Conservation (phyloP, 2,797 vertebrate species). For the Acanthornis magna region DNA sequence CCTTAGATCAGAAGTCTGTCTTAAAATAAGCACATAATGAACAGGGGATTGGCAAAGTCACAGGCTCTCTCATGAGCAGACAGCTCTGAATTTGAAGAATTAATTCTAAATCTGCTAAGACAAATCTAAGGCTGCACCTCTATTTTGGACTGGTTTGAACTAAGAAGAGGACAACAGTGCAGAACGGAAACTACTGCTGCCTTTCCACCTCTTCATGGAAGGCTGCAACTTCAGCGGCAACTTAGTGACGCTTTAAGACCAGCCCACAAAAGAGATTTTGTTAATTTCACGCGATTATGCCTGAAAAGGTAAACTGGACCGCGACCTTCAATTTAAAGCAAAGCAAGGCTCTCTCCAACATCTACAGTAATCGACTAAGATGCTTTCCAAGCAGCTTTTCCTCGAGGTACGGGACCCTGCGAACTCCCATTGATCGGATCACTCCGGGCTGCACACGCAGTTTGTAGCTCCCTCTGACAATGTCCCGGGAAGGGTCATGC, state of each 20-base stretch:
- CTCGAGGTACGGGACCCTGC: accelerated
- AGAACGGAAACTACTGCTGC: background rate
- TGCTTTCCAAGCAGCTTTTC: background rate
- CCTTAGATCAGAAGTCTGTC: background rate
- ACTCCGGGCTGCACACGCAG: accelerated
- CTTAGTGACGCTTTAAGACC: background rate
- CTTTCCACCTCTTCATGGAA: background rate
- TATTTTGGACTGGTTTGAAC: background rate
- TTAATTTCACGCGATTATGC: background rate
- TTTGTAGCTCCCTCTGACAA: accelerated
- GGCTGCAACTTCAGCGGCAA: background rate
- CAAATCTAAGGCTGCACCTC: accelerated
- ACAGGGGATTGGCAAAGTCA: background rate
- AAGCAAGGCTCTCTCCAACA: accelerated
- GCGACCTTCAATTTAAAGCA: background rate
- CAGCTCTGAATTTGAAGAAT: background rate
- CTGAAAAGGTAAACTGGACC: background rate
- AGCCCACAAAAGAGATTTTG: background rate
- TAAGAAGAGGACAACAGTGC: accelerated
- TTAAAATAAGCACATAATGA: background rate
- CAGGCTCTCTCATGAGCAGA: background rate
- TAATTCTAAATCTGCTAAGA: background rate
- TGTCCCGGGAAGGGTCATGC: accelerated
- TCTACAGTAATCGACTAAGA: accelerated
- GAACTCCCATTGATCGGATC: accelerated